A percentile compares a stretch with the other conserved stretches of the same genome.
Conservation (phyloP, 1,140 invertebrate species). For the Ooceraea biroi region DNA sequence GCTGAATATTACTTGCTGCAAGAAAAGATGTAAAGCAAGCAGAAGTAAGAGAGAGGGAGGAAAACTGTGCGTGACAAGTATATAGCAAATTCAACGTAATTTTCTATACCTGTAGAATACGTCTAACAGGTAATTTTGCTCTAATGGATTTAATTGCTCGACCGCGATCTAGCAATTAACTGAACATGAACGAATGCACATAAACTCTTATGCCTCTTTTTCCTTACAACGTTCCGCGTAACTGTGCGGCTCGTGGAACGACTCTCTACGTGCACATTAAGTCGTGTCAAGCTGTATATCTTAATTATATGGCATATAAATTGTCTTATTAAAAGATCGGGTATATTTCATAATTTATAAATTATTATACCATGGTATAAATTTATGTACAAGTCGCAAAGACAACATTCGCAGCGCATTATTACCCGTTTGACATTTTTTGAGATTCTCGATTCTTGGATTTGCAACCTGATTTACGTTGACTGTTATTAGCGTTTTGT, state of each 20-base stretch:
- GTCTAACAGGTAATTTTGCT: conserved; percentile 41
- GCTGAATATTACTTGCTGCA: background rate
- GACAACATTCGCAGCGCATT: conserved; percentile 17
- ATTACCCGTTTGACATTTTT: conserved; percentile 24
- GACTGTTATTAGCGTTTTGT: conserved; percentile 22
- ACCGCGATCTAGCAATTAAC: conserved; percentile 26
- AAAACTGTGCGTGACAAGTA: background rate
- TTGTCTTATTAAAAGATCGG: background rate
- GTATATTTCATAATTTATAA: background rate
- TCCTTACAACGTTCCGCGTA: background rate
- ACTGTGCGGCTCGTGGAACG: background rate
- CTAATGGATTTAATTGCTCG: conserved; percentile 67
- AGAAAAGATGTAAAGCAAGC: background rate
- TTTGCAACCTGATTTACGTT: conserved; percentile 24
- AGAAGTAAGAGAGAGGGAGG: background rate
- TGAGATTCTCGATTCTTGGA: conserved; percentile 7
- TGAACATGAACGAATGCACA: background rate
- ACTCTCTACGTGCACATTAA: background rate
- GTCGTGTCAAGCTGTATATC: background rate
- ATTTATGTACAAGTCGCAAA: too few species aligned
- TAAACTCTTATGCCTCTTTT: background rate
- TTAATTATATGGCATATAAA: background rate
- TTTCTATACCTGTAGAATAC: conserved; percentile 9
- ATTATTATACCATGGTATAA: background rate
- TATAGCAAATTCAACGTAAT: background rate